Base-by-base conservation (phyloP, 2,888 invertebrate species). In the Laspeyria flexula region DNA sequence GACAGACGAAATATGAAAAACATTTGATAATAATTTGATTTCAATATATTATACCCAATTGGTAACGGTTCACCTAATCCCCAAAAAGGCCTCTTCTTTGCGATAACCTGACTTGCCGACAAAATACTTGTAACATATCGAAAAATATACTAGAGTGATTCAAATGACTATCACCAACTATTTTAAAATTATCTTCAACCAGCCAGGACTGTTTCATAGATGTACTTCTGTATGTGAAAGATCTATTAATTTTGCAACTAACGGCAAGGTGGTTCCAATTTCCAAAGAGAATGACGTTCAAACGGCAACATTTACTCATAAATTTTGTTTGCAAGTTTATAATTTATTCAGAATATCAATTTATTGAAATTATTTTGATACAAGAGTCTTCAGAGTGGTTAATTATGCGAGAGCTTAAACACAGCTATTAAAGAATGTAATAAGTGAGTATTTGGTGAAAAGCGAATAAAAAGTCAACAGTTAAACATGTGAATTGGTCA, bases 1-100 rank as follows among this genome's bases (percentile, higher is more conserved):
- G 25, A 12, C 33, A 21, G 33, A 43, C 31, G 10, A 47, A 35
- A 53, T 39, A 53, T 47, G 41, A 35, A 46, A 35, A 54, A 44
- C 43, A 52, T 49, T 47, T 63, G 47, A 53, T 55, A 63, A 66
- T 64, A 55, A 64, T 67, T 57, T 60, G 25, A 49, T 64, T 67
- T 59, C 34, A 56, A 67, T 61, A 57, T 51, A 43, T 64, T 64
- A 55, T 56, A 44, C 44, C 47, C 43, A 55, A 60, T 72, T 65
- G 58, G 62, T 70, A 73, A 76, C 68, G 63, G 62, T 63, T 52
- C 55, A 56, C 48, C 53, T 66, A 53, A 71, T 62, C 64, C 74
- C 75, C 65, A 52, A 58, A 61, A 68, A 74, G 76, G 77, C 81
- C 78, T 69, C 80, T 67, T 56, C 49, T 64, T 46, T 53, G 53